Evolutionary conservation across 2,113 vertebrate genomes (phyloP).

Genomic region (Microcebus tavaratra): DNA sequence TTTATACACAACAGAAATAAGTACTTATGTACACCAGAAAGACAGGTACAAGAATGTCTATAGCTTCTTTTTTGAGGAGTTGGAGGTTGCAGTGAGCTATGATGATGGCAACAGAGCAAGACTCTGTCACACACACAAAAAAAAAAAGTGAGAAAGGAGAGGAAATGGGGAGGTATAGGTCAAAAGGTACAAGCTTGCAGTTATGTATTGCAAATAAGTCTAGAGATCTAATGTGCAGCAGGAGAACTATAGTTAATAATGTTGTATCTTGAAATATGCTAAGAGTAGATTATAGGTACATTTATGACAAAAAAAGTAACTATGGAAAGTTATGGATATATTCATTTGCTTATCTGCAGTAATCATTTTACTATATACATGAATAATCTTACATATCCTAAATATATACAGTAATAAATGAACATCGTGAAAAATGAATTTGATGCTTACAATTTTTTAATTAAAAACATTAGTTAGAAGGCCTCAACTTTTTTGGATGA

Average conservation of each 20-base stretch:
- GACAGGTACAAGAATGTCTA: not conserved
- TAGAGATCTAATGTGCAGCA: not conserved
- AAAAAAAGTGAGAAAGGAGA: not conserved
- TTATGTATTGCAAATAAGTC: not conserved
- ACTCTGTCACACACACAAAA: not conserved
- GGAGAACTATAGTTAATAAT: not conserved
- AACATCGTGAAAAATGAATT: not conserved
- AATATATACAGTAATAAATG: not conserved
- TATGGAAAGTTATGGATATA: not conserved
- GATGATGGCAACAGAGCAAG: too few species aligned
- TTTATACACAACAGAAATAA: not conserved
- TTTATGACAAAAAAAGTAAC: not conserved
- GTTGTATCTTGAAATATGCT: not conserved
- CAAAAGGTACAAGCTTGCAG: not conserved
- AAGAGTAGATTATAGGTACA: not conserved
- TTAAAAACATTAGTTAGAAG: not conserved
- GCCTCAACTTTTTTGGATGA: not conserved
- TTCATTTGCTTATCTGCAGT: not conserved
- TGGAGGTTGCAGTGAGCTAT: too few species aligned
- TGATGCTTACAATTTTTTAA: not conserved
- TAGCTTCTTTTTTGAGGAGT: too few species aligned
- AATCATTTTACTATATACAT: not conserved
- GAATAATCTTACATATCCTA: not conserved
- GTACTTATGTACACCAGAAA: not conserved
- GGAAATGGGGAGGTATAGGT: not conserved